Conservation (phyloP, 2,888 invertebrate species). For the Galerucella pusilla region DNA sequence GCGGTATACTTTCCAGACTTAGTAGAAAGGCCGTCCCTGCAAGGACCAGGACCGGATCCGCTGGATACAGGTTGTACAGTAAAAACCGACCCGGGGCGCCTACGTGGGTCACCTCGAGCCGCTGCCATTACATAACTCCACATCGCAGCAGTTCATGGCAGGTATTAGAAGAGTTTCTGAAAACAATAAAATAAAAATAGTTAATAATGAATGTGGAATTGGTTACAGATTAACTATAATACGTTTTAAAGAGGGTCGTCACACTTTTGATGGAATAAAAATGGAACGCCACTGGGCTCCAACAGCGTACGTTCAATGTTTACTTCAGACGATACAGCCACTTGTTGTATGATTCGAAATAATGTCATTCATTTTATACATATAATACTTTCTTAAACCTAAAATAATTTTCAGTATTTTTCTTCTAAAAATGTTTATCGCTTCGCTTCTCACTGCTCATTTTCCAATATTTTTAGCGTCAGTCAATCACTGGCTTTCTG, state of each 20-base stretch:
- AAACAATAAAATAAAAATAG: not conserved
- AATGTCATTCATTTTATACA: no score
- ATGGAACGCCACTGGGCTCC: no score
- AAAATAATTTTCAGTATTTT: not conserved
- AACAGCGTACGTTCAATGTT: no score
- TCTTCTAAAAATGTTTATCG: not conserved
- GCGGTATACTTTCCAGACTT: conserved; percentile 21
- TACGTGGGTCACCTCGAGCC: conserved; percentile 73
- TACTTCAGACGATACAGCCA: no score
- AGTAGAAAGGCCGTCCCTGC: conserved; percentile 56
- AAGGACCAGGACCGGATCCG: conserved; percentile 59
- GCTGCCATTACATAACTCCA: conserved; percentile 81
- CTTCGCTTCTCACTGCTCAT: not conserved
- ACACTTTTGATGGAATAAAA: no score
- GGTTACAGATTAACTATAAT: no score
- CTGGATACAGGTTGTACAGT: conserved; percentile 58
- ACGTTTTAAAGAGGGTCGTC: no score
- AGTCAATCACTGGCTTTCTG: not conserved
- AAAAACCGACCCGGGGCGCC: conserved; percentile 59
- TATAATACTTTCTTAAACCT: no score
- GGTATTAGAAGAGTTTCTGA: conserved; percentile 14
- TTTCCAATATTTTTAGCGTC: not conserved
- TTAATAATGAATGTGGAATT: not conserved
- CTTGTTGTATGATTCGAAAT: no score
- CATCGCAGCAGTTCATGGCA: conserved; percentile 65